These are phyloP conservation scores for Peromyscus aztecus DNA, from an alignment of 2,797 vertebrate genomes.

Conservation along the genomic window DNA sequence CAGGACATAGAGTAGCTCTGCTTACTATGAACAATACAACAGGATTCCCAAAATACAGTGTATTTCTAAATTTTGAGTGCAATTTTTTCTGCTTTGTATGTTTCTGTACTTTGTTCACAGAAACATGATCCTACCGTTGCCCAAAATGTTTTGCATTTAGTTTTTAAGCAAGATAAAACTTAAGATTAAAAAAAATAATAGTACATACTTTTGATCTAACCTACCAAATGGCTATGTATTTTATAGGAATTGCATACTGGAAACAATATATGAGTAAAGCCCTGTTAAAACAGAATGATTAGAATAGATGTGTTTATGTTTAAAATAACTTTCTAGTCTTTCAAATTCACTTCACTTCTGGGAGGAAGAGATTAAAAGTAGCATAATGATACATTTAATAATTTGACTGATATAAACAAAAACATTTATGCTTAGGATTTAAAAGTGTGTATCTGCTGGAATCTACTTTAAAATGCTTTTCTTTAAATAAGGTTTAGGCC, in stretches of 20 bases:
- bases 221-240: conserved; percentile 53
- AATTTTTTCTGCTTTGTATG: neutral
- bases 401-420: conserved; percentile 58
- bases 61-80: conserved; percentile 14
- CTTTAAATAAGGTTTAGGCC: neutral
- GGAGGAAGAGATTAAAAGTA: conserved; percentile 55
- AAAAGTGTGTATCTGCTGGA: conserved; percentile 55
- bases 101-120: conserved; percentile 57
- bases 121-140: conserved; percentile 40
- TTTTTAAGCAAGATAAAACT: conserved; percentile 59
- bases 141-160: conserved; percentile 64
- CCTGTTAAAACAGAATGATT: conserved; percentile 34
- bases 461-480: conserved; percentile 68
- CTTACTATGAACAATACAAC: neutral
- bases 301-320: conserved; percentile 25
- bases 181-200: conserved; percentile 15
- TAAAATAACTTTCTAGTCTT: conserved; percentile 63
- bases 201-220: conserved; percentile 60
- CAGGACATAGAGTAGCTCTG: conserved; percentile 27
- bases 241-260: conserved; percentile 56
- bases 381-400: conserved; percentile 49
- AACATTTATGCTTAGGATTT: conserved; percentile 27
- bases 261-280: conserved; percentile 51
- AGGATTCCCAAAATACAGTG: conserved; percentile 49
- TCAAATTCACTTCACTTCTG: conserved; percentile 54